Percentiles rank a stretch among this genome's conserved stretches.
Conservation (phyloP, 2,888 invertebrate species). For the Ectobius pallidus region DNA sequence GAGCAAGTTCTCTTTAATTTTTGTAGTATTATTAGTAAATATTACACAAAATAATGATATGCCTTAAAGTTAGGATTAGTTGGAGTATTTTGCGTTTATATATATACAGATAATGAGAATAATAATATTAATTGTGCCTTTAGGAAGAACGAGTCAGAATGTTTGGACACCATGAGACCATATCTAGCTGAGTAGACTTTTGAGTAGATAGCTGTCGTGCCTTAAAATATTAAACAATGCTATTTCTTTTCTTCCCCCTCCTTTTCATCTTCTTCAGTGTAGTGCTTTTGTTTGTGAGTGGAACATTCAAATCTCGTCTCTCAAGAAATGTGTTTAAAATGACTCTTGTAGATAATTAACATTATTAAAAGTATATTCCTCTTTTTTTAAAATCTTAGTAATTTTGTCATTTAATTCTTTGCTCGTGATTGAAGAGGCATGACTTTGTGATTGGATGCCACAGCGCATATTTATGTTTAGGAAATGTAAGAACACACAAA, state of each 20-base stretch:
- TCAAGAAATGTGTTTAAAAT: neutral
- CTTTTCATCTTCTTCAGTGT: neutral
- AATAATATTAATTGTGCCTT: constrained; percentile 38
- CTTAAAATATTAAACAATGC: constrained; percentile 28
- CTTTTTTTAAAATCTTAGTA: neutral
- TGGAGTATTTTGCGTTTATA: constrained; percentile 32
- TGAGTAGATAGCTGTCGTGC: constrained; percentile 38
- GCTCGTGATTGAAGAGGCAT: neutral
- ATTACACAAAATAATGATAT: constrained; percentile 35
- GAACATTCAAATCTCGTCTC: neutral
- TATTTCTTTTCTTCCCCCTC: neutral
- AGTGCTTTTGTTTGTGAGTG: constrained; percentile 21
- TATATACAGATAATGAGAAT: constrained; percentile 32
- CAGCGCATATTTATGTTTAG: neutral
- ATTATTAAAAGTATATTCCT: constrained; percentile 9
- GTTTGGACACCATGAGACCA: constrained; percentile 30
- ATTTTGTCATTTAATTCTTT: neutral
- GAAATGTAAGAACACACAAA: neutral
- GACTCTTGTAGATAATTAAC: too few species aligned
- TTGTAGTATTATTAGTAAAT: constrained; percentile 42
- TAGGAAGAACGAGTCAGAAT: constrained; percentile 29
- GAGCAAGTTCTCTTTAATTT: constrained; percentile 36
- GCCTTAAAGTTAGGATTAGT: constrained; percentile 35
- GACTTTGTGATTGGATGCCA: neutral
- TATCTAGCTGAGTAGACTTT: constrained; percentile 32